phyloP scores from a whole-genome alignment of 1,140 invertebrate genomes.

The Colletes gigas region DNA sequence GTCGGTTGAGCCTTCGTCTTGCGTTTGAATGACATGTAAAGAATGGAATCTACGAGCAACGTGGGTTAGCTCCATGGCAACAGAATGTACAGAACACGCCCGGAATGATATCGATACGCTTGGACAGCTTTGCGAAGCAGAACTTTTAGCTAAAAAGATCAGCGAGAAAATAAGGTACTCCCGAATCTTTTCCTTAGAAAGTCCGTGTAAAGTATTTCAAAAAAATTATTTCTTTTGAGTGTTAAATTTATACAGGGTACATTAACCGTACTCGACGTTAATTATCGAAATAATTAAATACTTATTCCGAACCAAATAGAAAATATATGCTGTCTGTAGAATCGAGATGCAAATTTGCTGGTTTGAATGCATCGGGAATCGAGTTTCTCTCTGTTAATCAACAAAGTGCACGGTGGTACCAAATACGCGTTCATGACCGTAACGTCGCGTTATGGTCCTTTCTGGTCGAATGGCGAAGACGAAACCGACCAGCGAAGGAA shows the following conservation, averaged over 20 bases:
- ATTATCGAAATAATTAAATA: too few relatives aligned
- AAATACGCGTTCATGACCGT: neutral
- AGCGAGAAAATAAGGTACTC: slow-evolving; percentile 20
- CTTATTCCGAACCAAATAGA: neutral
- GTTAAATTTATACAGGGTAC: too few relatives aligned
- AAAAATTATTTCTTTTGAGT: too few relatives aligned
- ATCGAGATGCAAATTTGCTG: too few relatives aligned
- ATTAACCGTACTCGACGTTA: too few relatives aligned
- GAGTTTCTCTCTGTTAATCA: slow-evolving; percentile 4
- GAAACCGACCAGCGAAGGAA: neutral
- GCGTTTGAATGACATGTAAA: slow-evolving; percentile 58
- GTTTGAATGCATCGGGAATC: neutral
- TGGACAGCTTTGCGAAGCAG: slow-evolving; percentile 8
- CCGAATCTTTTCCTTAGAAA: too few relatives aligned
- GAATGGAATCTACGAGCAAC: slow-evolving; percentile 57
- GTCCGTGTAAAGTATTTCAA: too few relatives aligned
- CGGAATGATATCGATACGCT: slow-evolving; percentile 39
- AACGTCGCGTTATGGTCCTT: neutral
- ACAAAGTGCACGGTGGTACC: neutral
- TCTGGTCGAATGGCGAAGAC: neutral
- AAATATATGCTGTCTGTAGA: too few relatives aligned
- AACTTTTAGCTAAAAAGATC: slow-evolving; percentile 24
- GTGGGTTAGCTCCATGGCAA: slow-evolving; percentile 51
- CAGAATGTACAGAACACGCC: slow-evolving; percentile 24
- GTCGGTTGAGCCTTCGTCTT: slow-evolving; percentile 53